Evolutionary conservation across 1,140 invertebrate genomes (phyloP).

Genomic region (Macrotrachela quadricornifera): DNA sequence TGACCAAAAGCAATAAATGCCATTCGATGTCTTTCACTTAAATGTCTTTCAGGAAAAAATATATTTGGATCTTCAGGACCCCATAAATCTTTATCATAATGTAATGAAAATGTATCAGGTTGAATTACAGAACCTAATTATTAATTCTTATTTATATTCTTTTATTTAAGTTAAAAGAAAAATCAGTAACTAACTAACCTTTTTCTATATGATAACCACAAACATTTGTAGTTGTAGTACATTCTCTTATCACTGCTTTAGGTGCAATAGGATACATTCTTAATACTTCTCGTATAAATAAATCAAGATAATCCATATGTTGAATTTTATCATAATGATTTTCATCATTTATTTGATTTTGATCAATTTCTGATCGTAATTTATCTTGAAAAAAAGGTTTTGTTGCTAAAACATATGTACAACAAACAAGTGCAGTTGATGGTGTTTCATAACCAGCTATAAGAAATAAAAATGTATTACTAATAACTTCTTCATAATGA

Average conservation of each 20-base stretch:
- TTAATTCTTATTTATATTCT: too few relatives aligned
- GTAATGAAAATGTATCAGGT: too few relatives aligned
- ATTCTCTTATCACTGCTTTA: too few relatives aligned
- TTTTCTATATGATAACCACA: too few relatives aligned
- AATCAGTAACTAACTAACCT: too few relatives aligned
- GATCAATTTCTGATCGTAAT: slow-evolving; percentile 38
- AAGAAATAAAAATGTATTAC: slow-evolving; percentile 24
- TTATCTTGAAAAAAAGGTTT: slow-evolving; percentile 40
- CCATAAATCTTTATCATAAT: too few relatives aligned
- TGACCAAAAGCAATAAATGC: slow-evolving; percentile 25
- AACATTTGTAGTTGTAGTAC: too few relatives aligned
- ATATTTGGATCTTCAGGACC: too few relatives aligned
- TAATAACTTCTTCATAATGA: slow-evolving; percentile 21
- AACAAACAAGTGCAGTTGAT: slow-evolving; percentile 42
- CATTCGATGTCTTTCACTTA: slow-evolving; percentile 12
- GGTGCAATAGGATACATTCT: slow-evolving; percentile 5
- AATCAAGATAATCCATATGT: slow-evolving; percentile 2
- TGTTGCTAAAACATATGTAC: slow-evolving; percentile 42
- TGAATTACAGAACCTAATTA: too few relatives aligned
- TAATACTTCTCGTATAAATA: slow-evolving; percentile 1
- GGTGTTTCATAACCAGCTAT: slow-evolving; percentile 54
- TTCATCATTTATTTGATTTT: slow-evolving; percentile 11
- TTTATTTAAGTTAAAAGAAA: too few relatives aligned
- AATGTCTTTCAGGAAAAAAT: too few relatives aligned
- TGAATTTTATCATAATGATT: not conserved